Percentiles rank a stretch among this genome's conserved stretches.
Evolutionary conservation across 2,797 vertebrate genomes (phyloP).

Genomic region (Acanthornis magna): DNA sequence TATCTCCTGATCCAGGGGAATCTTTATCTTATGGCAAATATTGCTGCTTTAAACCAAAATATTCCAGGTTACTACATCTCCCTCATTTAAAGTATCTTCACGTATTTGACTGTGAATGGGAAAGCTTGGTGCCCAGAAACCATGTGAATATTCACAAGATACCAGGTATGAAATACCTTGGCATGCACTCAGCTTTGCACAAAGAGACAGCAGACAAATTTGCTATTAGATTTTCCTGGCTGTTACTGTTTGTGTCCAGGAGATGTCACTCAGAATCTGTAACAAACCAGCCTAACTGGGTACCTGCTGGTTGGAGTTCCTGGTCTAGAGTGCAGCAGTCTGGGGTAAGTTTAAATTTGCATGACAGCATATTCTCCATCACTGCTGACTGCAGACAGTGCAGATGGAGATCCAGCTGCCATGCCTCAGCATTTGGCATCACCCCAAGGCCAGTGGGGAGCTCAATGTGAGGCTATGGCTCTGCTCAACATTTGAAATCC

Average conservation of each 20-base stretch:
- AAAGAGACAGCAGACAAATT: background rate
- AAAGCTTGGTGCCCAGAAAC: background rate
- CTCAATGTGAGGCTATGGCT: fast-evolving
- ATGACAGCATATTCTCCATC: background rate
- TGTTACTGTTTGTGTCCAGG: conserved; percentile 42
- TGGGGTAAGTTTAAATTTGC: background rate
- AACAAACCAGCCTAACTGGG: background rate
- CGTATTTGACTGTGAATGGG: background rate
- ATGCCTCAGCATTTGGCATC: background rate
- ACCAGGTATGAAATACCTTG: background rate
- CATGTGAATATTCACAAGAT: background rate
- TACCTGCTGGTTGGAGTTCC: background rate
- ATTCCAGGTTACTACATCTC: background rate
- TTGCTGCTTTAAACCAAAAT: background rate
- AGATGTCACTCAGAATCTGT: conserved; percentile 56
- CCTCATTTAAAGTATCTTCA: background rate
- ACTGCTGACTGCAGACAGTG: background rate
- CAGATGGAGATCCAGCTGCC: background rate
- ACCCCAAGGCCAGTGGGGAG: background rate
- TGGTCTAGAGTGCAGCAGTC: background rate
- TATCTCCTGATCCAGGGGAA: background rate
- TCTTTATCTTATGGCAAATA: background rate
- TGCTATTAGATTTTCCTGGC: background rate
- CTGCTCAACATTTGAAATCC: background rate
- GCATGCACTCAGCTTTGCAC: background rate